These are phyloP conservation scores for Psittacula derbiana DNA, from an alignment of 2,797 vertebrate genomes.

Conservation along the genomic window DNA sequence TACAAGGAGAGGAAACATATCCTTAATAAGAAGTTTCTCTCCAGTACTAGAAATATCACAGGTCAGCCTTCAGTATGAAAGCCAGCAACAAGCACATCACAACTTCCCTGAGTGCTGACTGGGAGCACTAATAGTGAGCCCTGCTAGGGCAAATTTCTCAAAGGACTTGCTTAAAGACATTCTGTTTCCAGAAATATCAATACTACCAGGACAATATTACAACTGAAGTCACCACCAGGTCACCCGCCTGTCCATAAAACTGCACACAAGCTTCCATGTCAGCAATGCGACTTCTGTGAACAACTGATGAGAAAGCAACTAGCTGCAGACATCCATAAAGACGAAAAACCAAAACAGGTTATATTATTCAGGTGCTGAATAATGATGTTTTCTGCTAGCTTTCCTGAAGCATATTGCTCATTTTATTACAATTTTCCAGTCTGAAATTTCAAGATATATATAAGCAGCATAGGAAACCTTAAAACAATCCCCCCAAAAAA, in stretches of 20 bases:
- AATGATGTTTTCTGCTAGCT: background rate
- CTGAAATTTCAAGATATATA: background rate
- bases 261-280: background rate
- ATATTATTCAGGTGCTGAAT: background rate
- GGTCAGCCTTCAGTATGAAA: background rate
- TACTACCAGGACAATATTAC: background rate
- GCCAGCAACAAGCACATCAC: background rate
- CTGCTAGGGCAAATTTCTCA: background rate
- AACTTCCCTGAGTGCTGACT: background rate
- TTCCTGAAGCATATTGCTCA: background rate
- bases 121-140: background rate
- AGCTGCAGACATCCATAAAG: background rate
- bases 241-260: background rate
- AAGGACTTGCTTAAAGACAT: background rate
- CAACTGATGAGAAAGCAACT: background rate
- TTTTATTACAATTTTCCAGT: background rate
- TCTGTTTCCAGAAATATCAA: background rate
- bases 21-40: background rate
- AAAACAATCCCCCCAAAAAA: background rate
- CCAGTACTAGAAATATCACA: background rate
- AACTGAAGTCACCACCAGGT: background rate
- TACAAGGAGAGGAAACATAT: background rate
- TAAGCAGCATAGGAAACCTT: background rate
- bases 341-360: background rate
- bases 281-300: background rate